Evolutionary conservation across 2,888 invertebrate species (phyloP), one percentile per base, ranked within the genome.

Genomic region (Megaustenia siamemsis): DNA sequence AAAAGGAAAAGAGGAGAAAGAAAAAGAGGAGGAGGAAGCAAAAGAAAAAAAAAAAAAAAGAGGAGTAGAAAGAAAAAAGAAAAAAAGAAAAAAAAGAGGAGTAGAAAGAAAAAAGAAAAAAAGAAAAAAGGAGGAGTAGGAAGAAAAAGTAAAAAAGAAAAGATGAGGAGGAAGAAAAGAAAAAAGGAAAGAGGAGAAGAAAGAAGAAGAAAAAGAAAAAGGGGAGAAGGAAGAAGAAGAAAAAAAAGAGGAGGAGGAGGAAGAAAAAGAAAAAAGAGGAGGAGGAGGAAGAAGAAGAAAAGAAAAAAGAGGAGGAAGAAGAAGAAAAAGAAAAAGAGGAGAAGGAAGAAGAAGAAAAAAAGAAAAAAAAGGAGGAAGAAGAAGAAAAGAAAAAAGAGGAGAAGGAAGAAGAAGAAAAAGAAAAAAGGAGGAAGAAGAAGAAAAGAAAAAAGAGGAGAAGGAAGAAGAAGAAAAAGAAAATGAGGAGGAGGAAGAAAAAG

Each of bases 1-100:
- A 76, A 53, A 40, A 24, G 45, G 78, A 56, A 32, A 38, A 38
- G 40, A 78, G 60, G 45, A 32, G 32, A 40, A 78, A 49, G 68
- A 38, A 35, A 45, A 80, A 32, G 45, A 32, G 24, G n/a, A n/a
- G n/a, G n/a, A n/a, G n/a, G n/a, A n/a, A n/a, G n/a, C n/a, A n/a
- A n/a, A n/a, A n/a, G n/a, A 49, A 28, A 38, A n/a, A 28, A 32
- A 35, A 53, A 56, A 35, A 35, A 24, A 49, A 24, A 35, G 56
- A 35, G 56, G 73, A 38, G 56, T 35, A 24, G 71, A 38, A n/a
- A 38, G 38, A 38, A 82, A 35, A 35, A 66, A 28, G 69, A n/a
- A n/a, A 32, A 43, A 32, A 43, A n/a, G 49, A 35, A 15, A 32
- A 35, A 43, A 35, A 45, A 35, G 38, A 43, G 32, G 69, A 45